phyloP scores from a whole-genome alignment of 1,140 invertebrate species.

The Nebria ingens region DNA sequence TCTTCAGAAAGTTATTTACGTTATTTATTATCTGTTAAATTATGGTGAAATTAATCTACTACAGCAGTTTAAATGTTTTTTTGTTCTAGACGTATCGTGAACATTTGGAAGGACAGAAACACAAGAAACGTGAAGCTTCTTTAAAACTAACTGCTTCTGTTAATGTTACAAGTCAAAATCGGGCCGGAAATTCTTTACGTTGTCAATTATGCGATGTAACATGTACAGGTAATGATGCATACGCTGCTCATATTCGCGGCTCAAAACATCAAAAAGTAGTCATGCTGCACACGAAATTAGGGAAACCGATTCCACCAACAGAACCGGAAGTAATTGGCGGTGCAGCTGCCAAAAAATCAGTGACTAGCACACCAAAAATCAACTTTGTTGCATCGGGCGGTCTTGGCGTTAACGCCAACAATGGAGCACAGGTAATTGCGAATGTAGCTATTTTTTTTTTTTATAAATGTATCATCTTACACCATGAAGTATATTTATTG shows the following conservation, averaged over 20 bases:
- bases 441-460: no score
- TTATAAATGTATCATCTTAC: no score
- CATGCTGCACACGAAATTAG: slow-evolving; percentile 90
- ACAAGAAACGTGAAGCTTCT: slow-evolving; percentile 95
- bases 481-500: no score
- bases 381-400: slow-evolving; percentile 80
- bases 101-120: slow-evolving; percentile 95
- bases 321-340: slow-evolving; percentile 74
- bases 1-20: no score
- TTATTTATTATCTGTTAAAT: no score
- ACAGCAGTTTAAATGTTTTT: no score
- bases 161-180: slow-evolving; percentile 40
- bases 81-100: slow-evolving; percentile 80
- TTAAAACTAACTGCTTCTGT: slow-evolving; percentile 59
- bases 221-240: slow-evolving; percentile 94
- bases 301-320: slow-evolving; percentile 92
- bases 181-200: slow-evolving; percentile 60
- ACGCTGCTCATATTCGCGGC: slow-evolving; percentile 93
- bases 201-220: slow-evolving; percentile 95
- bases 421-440: slow-evolving; percentile 27
- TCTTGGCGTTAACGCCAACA: slow-evolving; percentile 45
- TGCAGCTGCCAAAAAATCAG: slow-evolving; percentile 41
- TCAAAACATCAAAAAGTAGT: slow-evolving; percentile 97
- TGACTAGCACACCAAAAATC: slow-evolving; percentile 71
- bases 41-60: no score